These are phyloP conservation scores for Aeoliscus strigatus DNA, from an alignment of 2,797 vertebrate species.

Conservation along the genomic window DNA sequence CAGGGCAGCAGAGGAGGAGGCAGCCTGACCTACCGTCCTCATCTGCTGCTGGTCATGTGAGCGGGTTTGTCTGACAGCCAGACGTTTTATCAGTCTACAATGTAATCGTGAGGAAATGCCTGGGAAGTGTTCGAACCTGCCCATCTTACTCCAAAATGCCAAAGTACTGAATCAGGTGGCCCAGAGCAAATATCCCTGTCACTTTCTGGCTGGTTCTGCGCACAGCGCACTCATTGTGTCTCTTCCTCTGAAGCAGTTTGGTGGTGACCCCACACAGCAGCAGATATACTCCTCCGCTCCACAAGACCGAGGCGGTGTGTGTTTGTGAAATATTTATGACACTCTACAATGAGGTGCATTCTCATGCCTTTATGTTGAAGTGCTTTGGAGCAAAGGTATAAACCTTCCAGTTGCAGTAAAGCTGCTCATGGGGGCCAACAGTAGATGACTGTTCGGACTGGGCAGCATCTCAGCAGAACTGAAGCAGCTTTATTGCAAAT, in stretches of 20 bases:
- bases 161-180: conserved; percentile 58
- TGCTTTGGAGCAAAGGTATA: conserved; percentile 37
- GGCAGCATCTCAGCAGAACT: conserved; percentile 24
- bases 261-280: conserved; percentile 45
- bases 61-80: conserved; percentile 36
- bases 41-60: conserved; percentile 20
- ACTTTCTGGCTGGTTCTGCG: conserved; percentile 41
- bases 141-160: conserved; percentile 60
- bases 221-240: conserved; percentile 38
- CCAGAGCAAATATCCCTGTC: conserved; percentile 52
- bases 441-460: conserved; percentile 15
- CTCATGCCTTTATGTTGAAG: conserved; percentile 4
- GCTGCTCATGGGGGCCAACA: conserved; percentile 2
- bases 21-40: conserved; percentile 19
- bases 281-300: conserved; percentile 33
- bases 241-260: conserved; percentile 51
- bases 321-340: conserved; percentile 49
- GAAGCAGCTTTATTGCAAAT: conserved; percentile 32
- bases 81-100: conserved; percentile 22
- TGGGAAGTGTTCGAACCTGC: conserved; percentile 68
- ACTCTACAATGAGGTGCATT: conserved; percentile 19
- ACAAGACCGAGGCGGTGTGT: conserved; percentile 20
- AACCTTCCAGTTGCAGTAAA: background rate
- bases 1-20: conserved; percentile 1
- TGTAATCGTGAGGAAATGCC: conserved; percentile 57